These are phyloP conservation scores for Anthonomus grandis DNA, from an alignment of 1,140 invertebrate genomes.

Conservation along the genomic window DNA sequence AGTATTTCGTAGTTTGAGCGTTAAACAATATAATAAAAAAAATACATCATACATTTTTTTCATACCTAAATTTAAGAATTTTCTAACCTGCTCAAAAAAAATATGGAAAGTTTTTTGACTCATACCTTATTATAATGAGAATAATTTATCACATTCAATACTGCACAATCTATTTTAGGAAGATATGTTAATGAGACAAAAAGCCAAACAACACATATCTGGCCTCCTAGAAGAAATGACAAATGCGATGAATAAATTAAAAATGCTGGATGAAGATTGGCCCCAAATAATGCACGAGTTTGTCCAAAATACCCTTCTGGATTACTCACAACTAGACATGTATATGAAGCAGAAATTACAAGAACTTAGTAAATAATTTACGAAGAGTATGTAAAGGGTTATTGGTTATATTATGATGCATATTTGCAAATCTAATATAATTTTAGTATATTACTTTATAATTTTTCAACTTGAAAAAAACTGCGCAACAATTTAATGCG, in stretches of 20 bases:
- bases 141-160: background rate
- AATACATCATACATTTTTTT: too few species aligned
- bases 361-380: slow-evolving; percentile 38
- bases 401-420: too few species aligned
- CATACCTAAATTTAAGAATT: too few species aligned
- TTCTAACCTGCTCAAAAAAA: too few species aligned
- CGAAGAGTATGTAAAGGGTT: too few species aligned
- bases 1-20: too few species aligned
- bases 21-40: too few species aligned
- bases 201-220: slow-evolving; percentile 64
- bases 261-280: slow-evolving; percentile 70
- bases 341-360: slow-evolving; percentile 63
- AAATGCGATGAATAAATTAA: slow-evolving; percentile 70
- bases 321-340: slow-evolving; percentile 71
- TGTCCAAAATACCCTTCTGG: slow-evolving; percentile 68
- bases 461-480: too few species aligned
- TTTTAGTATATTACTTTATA: too few species aligned
- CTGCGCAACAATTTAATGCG: too few species aligned
- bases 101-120: background rate
- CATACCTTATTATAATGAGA: background rate
- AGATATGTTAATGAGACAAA: slow-evolving; percentile 65
- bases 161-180: slow-evolving; percentile 57
- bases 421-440: too few species aligned
- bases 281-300: slow-evolving; percentile 69
- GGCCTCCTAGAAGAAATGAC: slow-evolving; percentile 66